Percentiles rank a stretch among this genome's conserved stretches.
phyloP scores from a whole-genome alignment of 2,888 invertebrate genomes.

The Eumacrocentrus americanus region DNA sequence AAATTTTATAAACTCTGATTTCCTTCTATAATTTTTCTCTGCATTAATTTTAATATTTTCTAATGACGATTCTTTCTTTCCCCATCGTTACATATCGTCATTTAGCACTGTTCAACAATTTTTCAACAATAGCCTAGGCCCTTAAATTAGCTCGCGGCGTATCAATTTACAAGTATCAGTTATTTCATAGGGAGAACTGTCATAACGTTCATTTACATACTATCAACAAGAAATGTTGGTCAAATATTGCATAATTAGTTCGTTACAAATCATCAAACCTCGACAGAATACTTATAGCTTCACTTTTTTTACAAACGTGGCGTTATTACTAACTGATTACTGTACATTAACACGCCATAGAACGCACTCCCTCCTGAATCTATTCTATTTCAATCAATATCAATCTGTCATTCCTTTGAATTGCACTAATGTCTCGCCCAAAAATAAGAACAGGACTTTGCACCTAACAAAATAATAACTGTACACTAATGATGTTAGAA shows the following conservation, averaged over 20 bases:
- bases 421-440: conserved; percentile 56
- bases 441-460: conserved; percentile 26
- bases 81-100: conserved; percentile 38
- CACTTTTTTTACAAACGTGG: background rate
- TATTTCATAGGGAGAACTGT: conserved; percentile 19
- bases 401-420: conserved; percentile 40
- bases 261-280: conserved; percentile 5
- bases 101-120: conserved; percentile 52
- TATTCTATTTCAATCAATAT: background rate
- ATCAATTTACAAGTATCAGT: conserved; percentile 50
- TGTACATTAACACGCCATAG: conserved; percentile 47
- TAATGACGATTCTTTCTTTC: conserved; percentile 48
- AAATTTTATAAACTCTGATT: conserved; percentile 59
- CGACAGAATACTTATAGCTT: conserved; percentile 8
- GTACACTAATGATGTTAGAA: conserved; percentile 21
- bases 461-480: conserved; percentile 37
- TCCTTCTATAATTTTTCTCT: conserved; percentile 48
- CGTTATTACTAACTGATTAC: conserved; percentile 40
- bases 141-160: conserved; percentile 44
- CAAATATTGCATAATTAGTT: background rate
- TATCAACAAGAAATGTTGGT: background rate
- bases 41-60: conserved; percentile 54
- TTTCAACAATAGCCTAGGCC: conserved; percentile 59
- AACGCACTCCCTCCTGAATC: conserved; percentile 29
- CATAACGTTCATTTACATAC: no score